Conservation (phyloP, 2,888 invertebrate species). For the Machimus rusticus region DNA sequence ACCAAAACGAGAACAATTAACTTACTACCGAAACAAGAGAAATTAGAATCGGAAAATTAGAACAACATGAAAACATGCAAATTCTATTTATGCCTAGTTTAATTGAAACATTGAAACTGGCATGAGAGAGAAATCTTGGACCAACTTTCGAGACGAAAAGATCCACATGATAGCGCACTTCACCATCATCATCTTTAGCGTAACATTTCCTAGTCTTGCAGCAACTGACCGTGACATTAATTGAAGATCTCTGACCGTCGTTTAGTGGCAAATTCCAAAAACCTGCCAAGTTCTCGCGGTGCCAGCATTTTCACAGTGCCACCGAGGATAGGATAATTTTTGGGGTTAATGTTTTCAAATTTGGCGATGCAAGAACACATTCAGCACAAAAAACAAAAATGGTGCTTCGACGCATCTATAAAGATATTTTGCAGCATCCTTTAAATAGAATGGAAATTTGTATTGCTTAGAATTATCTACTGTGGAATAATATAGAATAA, state of each 20-base stretch:
- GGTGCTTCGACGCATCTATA: neutral
- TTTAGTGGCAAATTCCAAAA: slow-evolving; percentile 1
- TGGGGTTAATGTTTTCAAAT: neutral
- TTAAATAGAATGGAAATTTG: neutral
- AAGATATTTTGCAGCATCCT: neutral
- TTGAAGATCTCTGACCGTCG: neutral
- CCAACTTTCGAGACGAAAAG: neutral
- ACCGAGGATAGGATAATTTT: neutral
- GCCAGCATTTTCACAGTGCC: neutral
- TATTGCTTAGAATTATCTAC: neutral
- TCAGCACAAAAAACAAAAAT: neutral
- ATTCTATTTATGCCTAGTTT: neutral
- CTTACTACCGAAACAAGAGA: neutral
- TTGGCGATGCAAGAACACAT: neutral
- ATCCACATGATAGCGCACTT: neutral
- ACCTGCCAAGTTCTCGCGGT: neutral
- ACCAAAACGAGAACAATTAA: neutral
- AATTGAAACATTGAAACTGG: neutral
- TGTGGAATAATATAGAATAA: too few species aligned
- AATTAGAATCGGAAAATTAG: neutral
- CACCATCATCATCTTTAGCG: neutral
- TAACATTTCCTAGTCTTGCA: neutral
- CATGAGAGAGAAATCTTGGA: neutral
- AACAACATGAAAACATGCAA: neutral
- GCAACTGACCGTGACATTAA: slow-evolving; percentile 32